Evolutionary conservation across 2,113 vertebrate species (phyloP).

Genomic region (Puffinus mauretanicus): DNA sequence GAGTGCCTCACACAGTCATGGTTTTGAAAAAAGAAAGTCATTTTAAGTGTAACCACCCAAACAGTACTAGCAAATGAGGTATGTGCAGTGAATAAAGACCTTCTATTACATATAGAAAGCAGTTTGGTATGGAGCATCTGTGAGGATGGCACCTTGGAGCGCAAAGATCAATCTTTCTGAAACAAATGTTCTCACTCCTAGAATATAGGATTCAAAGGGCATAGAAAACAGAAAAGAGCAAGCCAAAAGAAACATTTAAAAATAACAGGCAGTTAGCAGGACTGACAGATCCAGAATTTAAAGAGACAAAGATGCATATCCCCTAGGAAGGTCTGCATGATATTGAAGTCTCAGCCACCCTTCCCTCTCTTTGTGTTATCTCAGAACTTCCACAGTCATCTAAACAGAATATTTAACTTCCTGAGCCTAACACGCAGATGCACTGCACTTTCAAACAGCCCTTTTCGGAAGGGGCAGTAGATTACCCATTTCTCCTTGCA

Average conservation of each 20-base stretch:
- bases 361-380: background rate
- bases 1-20: background rate
- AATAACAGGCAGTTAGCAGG: background rate
- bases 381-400: background rate
- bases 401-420: background rate
- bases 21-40: background rate
- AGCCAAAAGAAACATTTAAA: background rate
- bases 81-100: background rate
- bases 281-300: background rate
- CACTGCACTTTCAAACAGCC: background rate
- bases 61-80: background rate
- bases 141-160: background rate
- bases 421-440: rapidly evolving
- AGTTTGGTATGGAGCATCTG: background rate
- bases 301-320: background rate
- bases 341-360: background rate
- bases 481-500: background rate
- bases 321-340: background rate
- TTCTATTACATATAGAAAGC: background rate
- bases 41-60: background rate
- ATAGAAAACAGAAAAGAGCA: background rate
- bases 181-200: background rate
- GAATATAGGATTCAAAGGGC: background rate
- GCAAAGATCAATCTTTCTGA: background rate
- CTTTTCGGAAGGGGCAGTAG: background rate